Evolutionary conservation across 2,797 vertebrate genomes (phyloP), one percentile per base, ranked within the genome.

Genomic region (Myiotriccus ornatus): DNA sequence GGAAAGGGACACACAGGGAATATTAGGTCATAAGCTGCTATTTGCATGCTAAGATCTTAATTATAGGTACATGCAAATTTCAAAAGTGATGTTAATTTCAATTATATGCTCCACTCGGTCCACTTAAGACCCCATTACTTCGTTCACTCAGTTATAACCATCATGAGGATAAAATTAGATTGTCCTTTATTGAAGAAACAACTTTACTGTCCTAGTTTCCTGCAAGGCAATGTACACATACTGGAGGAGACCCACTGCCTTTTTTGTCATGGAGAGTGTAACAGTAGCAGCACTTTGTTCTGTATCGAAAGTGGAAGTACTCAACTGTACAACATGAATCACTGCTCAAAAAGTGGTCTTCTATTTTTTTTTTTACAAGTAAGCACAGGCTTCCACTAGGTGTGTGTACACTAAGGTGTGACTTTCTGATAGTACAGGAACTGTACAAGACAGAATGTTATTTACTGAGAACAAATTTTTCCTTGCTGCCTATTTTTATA

Each of bases 31-130:
- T 60, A 80, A 90, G 7, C 25, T 60, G 18, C 49, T 87, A 23
- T 91, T 96, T 93, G 71, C 90, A 43, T 90, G 50, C 43, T 76
- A 75, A 90, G 52, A 79, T 92, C 70, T 94, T 94, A 92, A 95
- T 94, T 93, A 89, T 69, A 92, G 74, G 70, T 75, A 90, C 93
- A 56, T 37, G 22, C 52, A 89, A 71, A 74, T 92, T 95, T 93
- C 70, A 59, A 44, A 96, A 94, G 70, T 73, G 39, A 62, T 79
- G 63, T 84, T 92, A 76, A 89, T 93, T 94, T 93, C 74, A 84
- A 76, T 95, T 92, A 78, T 75, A 55, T 90, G 84, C 77, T 96
- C 83, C 65, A 53, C 50, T 91, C 88, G 53, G 59, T 86, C 76
- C 74, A 82, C 84, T 89, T 79, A 89, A 82, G 84, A 79, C n/a